phyloP scores from a whole-genome alignment of 2,888 invertebrate species.

The Netelia melanura region DNA sequence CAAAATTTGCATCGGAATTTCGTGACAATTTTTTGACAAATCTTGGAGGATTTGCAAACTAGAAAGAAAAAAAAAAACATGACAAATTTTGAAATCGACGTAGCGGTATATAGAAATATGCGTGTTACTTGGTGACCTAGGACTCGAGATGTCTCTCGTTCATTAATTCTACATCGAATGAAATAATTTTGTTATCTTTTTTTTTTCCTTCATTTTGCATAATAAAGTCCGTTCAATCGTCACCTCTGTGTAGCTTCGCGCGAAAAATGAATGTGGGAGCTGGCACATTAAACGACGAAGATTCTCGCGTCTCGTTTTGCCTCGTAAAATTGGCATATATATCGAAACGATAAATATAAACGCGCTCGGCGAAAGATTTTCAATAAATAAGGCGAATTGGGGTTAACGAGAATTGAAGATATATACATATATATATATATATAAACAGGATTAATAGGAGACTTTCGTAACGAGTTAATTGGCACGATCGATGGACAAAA shows the following conservation, averaged over 20 bases:
- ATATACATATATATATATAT: neutral
- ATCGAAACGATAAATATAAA: neutral
- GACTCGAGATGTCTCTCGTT: neutral
- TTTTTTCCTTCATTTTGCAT: slow-evolving; percentile 28
- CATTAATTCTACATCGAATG: slow-evolving; percentile 24
- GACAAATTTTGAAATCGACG: too few species aligned
- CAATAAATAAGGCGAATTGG: neutral
- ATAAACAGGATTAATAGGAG: neutral
- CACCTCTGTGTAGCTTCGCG: neutral
- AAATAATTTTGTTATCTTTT: slow-evolving; percentile 15
- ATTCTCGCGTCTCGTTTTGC: neutral
- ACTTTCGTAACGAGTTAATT: neutral
- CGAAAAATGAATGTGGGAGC: neutral
- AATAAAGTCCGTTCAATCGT: slow-evolving; percentile 36
- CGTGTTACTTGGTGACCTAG: too few species aligned
- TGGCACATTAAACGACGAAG: neutral
- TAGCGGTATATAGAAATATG: too few species aligned
- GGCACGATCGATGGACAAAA: neutral
- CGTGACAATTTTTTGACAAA: neutral
- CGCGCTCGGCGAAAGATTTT: too few species aligned
- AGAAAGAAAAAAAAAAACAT: neutral
- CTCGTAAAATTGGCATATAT: neutral
- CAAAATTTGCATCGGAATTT: neutral
- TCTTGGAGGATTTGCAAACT: neutral
- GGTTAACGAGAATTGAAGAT: neutral